Percentiles rank a stretch among this genome's conserved stretches.
phyloP scores from a whole-genome alignment of 1,140 invertebrate species.

The Drosophila arizonae region DNA sequence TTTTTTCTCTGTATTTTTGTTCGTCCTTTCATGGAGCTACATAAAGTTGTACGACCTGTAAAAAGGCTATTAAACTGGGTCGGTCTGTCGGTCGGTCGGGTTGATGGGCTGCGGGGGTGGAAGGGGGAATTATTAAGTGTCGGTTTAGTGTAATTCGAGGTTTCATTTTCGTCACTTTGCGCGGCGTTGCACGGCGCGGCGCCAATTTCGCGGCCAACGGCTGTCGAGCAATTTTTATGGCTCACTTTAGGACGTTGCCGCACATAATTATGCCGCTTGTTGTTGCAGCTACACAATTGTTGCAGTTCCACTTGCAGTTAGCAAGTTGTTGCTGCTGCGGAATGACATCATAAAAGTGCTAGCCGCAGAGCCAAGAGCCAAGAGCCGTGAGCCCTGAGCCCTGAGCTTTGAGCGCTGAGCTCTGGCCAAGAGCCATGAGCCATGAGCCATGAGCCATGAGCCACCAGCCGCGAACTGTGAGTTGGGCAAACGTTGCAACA shows the following conservation, averaged over 20 bases:
- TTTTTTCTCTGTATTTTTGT: slow-evolving; percentile 22
- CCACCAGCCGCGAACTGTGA: neutral
- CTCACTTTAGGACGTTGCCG: slow-evolving; percentile 30
- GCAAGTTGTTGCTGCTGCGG: slow-evolving; percentile 23
- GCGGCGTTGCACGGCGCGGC: slow-evolving; percentile 29
- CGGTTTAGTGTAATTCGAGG: slow-evolving; percentile 80
- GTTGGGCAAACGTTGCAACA: slow-evolving; percentile 52
- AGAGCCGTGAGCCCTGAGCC: neutral
- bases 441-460: neutral
- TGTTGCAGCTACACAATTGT: slow-evolving; percentile 23
- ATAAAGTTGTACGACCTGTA: slow-evolving; percentile 80
- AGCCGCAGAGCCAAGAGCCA: slow-evolving; percentile 3
- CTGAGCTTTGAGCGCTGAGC: neutral
- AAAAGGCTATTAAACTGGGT: slow-evolving; percentile 80
- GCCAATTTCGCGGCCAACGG: slow-evolving; percentile 51
- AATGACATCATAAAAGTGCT: slow-evolving; percentile 76
- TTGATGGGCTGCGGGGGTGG: neutral
- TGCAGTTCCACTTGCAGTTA: slow-evolving; percentile 31
- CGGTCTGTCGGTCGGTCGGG: slow-evolving; percentile 13
- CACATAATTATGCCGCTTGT: slow-evolving; percentile 68
- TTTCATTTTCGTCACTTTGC: slow-evolving; percentile 80
- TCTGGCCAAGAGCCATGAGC: neutral
- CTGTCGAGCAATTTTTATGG: slow-evolving; percentile 61
- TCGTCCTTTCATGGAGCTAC: slow-evolving; percentile 40
- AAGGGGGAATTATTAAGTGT: slow-evolving; percentile 75